Evolutionary conservation across 2,113 vertebrate genomes (phyloP).

Genomic region (Scartelaos histophorus): DNA sequence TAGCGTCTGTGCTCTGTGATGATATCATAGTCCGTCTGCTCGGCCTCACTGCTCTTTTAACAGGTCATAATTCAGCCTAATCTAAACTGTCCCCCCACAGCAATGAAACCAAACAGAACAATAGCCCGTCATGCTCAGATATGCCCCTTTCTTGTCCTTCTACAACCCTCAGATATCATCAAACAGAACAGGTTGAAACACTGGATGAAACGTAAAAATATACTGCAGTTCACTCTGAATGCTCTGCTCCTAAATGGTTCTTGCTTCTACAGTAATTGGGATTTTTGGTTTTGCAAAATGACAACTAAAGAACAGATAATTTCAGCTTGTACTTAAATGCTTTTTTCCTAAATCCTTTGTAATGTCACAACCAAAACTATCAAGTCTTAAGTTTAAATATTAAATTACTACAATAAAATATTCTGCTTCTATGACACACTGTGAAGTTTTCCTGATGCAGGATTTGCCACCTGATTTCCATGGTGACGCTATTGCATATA

Average conservation of each 20-base stretch:
- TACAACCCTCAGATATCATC: background rate
- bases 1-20: slow-evolving; percentile 4
- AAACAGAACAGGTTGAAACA: background rate
- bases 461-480: no score
- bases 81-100: slow-evolving; percentile 56
- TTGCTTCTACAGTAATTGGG: background rate
- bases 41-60: slow-evolving; percentile 45
- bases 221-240: background rate
- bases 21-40: slow-evolving; percentile 38
- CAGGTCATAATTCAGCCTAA: slow-evolving; percentile 64
- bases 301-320: background rate
- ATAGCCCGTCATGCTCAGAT: slow-evolving; percentile 27
- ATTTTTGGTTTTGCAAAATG: background rate
- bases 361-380: no score
- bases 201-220: background rate
- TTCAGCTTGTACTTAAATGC: background rate
- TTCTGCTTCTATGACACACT: background rate
- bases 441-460: no score
- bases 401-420: no score
- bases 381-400: background rate
- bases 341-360: background rate
- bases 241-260: background rate
- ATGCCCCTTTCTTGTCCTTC: slow-evolving; percentile 15
- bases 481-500: no score
- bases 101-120: slow-evolving; percentile 49